Evolutionary conservation across 2,113 vertebrate species (phyloP), one percentile per base, ranked within the genome.

Genomic region (Oryzias curvinotus): DNA sequence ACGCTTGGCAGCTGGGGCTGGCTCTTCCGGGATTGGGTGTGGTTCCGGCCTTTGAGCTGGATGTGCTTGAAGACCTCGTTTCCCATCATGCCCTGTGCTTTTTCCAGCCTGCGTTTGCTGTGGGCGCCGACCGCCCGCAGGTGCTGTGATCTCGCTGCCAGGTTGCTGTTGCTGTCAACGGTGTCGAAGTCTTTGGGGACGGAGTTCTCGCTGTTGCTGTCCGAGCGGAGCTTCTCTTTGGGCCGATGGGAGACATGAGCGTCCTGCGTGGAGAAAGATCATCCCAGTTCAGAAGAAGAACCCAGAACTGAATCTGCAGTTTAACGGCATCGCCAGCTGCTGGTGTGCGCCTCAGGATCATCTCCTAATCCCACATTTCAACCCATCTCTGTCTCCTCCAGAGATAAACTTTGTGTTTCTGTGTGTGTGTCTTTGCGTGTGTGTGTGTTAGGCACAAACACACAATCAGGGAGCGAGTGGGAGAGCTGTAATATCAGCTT

Each of bases 181-280:
- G 89, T 93, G 84, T 96, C 95, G 42, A 97, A 97, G 83, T 97
- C 96, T 86, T 96, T 97, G 28, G 96, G 95, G 13, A 97, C 96
- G 0, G 96, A 97, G 72, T 98, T 98, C 78, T 98, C 96, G 1
- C 86, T 91, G 90, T 98, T 98, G 91, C 95, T 97, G 87, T 97
- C 96, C 0, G 87, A 92, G 1, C 87, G 89, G 17, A 80, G 91
- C 58, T 89, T 90, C 83, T 96, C 96, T 75, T 94, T 96, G 0
- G 93, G 93, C 0, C 93, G 91, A 66, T 93, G 94, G 59, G 94
- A 94, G 65, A 90, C 91, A 81, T 93, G 93, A 58, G 90, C 90
- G 1, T 93, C 94, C 95, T 96, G 87, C 1, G 30, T 51, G 1
- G 16, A 68, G 14, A 1, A 30, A 7, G 53, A 1, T 53, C 14